These are phyloP conservation scores for Mnemiopsis leidyi DNA, from an alignment of 37 sponge, comb jelly and placozoan genomes.

Conservation along the genomic window DNA sequence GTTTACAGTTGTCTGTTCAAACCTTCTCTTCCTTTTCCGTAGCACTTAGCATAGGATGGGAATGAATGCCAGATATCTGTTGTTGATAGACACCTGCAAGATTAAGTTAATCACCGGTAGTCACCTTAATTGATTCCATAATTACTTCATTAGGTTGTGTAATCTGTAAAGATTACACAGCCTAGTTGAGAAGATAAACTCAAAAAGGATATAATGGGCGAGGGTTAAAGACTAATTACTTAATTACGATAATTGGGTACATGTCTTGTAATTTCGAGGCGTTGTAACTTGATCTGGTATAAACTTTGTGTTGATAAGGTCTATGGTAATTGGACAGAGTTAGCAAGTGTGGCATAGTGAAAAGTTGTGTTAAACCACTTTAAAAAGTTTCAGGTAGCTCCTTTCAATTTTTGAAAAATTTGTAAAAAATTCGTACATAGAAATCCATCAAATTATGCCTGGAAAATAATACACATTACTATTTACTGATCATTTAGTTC, in stretches of 20 bases:
- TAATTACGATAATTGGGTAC: not conserved
- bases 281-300: not conserved
- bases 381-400: too few relatives aligned
- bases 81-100: slow-evolving; percentile 9
- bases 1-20: not conserved
- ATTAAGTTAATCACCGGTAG: not conserved
- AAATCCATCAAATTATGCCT: too few relatives aligned
- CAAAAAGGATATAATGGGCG: not conserved
- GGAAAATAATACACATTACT: too few relatives aligned
- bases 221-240: not conserved
- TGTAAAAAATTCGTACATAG: too few relatives aligned
- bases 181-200: too few relatives aligned
- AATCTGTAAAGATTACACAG: too few relatives aligned
- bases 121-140: too few relatives aligned
- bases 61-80: slow-evolving; percentile 8
- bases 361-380: too few relatives aligned
- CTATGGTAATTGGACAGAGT: not conserved
- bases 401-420: too few relatives aligned
- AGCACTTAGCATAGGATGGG: not conserved
- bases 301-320: not conserved
- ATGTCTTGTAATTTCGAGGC: not conserved
- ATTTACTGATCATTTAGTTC: too few relatives aligned
- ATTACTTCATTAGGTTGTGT: too few relatives aligned
- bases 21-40: not conserved
- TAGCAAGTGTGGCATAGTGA: too few relatives aligned